A percentile compares a stretch with the other conserved stretches of the same genome.
phyloP scores from a whole-genome alignment of 53 echinoderm and acorn worm species.

The Antedon mediterranea region DNA sequence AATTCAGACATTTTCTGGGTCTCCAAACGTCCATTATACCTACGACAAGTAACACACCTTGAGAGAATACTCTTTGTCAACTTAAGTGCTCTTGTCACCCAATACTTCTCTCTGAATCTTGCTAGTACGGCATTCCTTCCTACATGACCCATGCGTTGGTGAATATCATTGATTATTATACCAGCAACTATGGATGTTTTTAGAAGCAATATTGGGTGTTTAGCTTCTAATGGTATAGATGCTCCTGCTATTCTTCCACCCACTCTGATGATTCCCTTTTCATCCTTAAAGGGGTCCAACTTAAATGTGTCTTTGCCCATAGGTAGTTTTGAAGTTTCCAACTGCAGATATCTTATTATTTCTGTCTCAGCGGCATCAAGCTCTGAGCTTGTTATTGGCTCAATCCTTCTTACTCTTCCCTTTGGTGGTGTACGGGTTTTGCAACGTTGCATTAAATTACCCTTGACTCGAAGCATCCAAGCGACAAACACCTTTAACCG shows the following conservation, averaged over 20 bases:
- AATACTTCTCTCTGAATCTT: background rate
- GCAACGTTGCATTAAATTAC: background rate
- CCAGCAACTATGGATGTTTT: background rate
- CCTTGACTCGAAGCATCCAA: background rate
- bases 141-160: background rate
- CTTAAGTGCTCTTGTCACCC: background rate
- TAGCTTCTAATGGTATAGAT: background rate
- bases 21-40: background rate
- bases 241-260: constrained; percentile 9
- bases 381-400: background rate
- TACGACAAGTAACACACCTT: background rate
- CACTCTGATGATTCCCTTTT: constrained; percentile 3
- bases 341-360: background rate
- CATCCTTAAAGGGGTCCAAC: background rate
- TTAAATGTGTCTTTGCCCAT: background rate
- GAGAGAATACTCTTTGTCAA: background rate
- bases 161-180: background rate
- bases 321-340: background rate
- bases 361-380: too few species aligned
- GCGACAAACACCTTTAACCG: background rate
- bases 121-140: background rate
- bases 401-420: background rate
- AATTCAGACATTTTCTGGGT: background rate
- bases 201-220: background rate
- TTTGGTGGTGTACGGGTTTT: constrained; percentile 2